Percentiles rank a stretch among this genome's conserved stretches.
Evolutionary conservation across 1,140 invertebrate genomes (phyloP).

Genomic region (Rhopalosiphum padi): DNA sequence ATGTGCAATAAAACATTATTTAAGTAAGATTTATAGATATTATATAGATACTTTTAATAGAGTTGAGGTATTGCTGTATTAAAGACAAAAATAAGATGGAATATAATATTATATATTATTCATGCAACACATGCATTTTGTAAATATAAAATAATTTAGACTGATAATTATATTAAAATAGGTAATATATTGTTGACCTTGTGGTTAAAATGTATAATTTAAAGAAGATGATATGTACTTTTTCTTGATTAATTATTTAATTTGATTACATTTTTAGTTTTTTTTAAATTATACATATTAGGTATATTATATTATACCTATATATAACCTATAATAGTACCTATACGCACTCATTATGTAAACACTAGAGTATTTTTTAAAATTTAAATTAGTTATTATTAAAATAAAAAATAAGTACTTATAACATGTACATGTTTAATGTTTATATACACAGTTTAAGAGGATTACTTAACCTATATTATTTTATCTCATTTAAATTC

Average conservation of each 20-base stretch:
- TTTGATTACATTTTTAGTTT: too few relatives aligned
- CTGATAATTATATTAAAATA: too few relatives aligned
- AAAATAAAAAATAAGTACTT: neutral
- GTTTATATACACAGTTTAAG: neutral
- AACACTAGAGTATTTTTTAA: neutral
- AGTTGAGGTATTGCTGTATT: neutral
- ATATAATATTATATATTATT: neutral
- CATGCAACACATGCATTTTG: neutral
- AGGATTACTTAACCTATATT: neutral
- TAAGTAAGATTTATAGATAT: neutral
- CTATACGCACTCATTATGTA: too few relatives aligned
- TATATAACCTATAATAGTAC: too few relatives aligned
- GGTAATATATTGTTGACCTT: too few relatives aligned
- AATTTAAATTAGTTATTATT: neutral
- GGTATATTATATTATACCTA: too few relatives aligned
- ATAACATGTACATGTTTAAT: too few relatives aligned
- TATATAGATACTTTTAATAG: neutral
- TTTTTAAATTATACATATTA: too few relatives aligned
- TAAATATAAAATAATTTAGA: neutral
- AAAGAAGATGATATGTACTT: too few relatives aligned
- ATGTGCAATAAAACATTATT: neutral
- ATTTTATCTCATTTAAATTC: neutral
- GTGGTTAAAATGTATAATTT: too few relatives aligned
- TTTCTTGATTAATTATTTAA: too few relatives aligned
- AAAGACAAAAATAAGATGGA: neutral